Conservation (phyloP, 1,140 invertebrate species). For the Andricus grossulariae region DNA sequence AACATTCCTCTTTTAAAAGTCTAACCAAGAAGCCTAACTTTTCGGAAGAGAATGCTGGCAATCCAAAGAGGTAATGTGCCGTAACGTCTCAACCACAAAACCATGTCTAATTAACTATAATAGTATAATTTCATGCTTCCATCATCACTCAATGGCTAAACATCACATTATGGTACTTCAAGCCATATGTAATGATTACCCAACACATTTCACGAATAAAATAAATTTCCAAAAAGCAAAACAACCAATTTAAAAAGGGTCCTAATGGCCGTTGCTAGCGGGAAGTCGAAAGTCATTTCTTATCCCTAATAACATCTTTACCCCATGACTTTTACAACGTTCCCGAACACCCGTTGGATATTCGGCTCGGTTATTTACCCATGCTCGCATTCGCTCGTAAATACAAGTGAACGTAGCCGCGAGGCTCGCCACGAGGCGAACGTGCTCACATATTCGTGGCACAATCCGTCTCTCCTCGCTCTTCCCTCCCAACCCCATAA, state of each 20-base stretch:
- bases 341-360: constrained; percentile 25
- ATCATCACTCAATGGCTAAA: background rate
- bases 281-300: constrained; percentile 23
- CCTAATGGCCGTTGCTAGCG: constrained; percentile 10
- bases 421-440: background rate
- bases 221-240: constrained; percentile 1
- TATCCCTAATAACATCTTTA: constrained; percentile 31
- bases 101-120: background rate
- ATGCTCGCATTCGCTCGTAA: constrained; percentile 23
- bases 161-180: background rate
- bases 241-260: background rate
- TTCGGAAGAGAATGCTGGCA: too few species aligned
- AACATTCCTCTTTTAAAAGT: too few species aligned
- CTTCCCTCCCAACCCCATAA: background rate
- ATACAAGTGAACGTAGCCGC: constrained; percentile 21
- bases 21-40: too few species aligned
- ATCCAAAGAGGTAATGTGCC: too few species aligned
- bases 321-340: constrained; percentile 27
- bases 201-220: background rate
- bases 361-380: constrained; percentile 20
- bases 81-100: background rate
- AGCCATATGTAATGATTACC: background rate
- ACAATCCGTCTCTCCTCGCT: background rate
- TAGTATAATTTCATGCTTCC: background rate
- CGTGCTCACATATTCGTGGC: constrained; percentile 29